These are phyloP conservation scores for Glomeris maerens DNA, from an alignment of 1,140 invertebrate species.

Conservation along the genomic window DNA sequence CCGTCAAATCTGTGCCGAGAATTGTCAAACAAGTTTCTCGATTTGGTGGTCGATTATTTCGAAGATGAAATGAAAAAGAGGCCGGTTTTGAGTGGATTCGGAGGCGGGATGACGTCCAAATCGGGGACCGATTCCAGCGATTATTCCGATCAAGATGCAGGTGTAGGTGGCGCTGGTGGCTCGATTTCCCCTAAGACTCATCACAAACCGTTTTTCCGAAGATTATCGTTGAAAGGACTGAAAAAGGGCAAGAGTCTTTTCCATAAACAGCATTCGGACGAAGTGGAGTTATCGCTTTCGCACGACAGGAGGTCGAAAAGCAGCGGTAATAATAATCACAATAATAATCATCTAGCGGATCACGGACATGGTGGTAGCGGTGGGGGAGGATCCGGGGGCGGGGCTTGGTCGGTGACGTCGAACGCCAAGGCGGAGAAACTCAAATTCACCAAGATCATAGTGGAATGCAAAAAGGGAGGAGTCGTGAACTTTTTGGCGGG, in stretches of 20 bases:
- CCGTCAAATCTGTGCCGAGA: constrained; percentile 2
- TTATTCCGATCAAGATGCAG: constrained; percentile 52
- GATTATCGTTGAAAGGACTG: constrained; percentile 76
- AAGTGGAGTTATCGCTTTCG: constrained; percentile 52
- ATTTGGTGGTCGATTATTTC: constrained; percentile 13
- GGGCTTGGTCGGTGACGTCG: constrained; percentile 19
- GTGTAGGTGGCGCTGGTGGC: no score
- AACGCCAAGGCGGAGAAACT: constrained; percentile 57
- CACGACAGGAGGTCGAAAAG: constrained; percentile 14
- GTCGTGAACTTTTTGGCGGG: constrained; percentile 74
- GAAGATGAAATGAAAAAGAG: constrained; percentile 17
- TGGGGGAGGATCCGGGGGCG: constrained; percentile 25
- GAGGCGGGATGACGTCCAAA: constrained; percentile 12
- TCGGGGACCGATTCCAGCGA: constrained; percentile 37
- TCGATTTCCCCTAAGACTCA: constrained; percentile 61
- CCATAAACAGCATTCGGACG: constrained; percentile 81
- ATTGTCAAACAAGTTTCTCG: constrained; percentile 5
- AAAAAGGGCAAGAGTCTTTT: constrained; percentile 68
- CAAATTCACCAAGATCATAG: constrained; percentile 76
- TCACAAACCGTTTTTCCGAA: constrained; percentile 60
- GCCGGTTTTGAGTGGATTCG: constrained; percentile 21
- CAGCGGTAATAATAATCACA: no score
- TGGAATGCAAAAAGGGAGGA: constrained; percentile 83
- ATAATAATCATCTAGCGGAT: no score
- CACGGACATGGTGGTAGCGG: constrained; percentile 13